phyloP scores from a whole-genome alignment of 23 tunicate species.

The Ciona savignyi region DNA sequence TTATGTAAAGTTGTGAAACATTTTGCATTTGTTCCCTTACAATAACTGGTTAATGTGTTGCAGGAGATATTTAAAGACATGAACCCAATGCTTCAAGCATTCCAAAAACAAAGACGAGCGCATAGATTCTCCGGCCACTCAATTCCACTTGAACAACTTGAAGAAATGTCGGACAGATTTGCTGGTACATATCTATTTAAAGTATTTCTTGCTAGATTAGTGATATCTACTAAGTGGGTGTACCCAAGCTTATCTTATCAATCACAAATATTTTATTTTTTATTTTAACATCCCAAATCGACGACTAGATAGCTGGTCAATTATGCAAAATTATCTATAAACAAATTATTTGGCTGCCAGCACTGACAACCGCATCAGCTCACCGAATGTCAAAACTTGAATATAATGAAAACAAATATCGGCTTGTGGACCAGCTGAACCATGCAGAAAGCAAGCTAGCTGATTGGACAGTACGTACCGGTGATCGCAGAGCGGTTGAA shows the following conservation, averaged over 20 bases:
- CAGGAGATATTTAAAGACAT: constrained; percentile 73
- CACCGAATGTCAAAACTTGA: constrained; percentile 41
- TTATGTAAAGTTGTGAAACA: background rate
- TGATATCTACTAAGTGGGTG: too few relatives aligned
- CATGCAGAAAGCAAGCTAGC: constrained; percentile 42
- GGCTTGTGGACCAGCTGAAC: constrained; percentile 15
- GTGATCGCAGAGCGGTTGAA: constrained; percentile 30
- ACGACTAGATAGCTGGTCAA: background rate
- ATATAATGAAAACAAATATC: constrained; percentile 30
- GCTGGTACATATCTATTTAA: too few relatives aligned
- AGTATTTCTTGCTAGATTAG: too few relatives aligned
- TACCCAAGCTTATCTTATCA: too few relatives aligned
- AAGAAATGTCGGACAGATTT: constrained; percentile 64
- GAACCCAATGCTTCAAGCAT: constrained; percentile 49
- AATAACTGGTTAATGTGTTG: background rate
- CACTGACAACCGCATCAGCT: constrained; percentile 23
- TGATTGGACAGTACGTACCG: constrained; percentile 43
- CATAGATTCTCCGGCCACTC: constrained; percentile 56
- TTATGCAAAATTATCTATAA: too few relatives aligned
- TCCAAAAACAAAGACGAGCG: constrained; percentile 40
- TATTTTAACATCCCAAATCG: background rate
- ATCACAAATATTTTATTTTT: background rate
- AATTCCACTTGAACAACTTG: constrained; percentile 82
- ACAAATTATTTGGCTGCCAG: constrained; percentile 2
- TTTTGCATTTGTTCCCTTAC: background rate